Conservation (phyloP, 2,113 vertebrate species). For the Origma solitaria region DNA sequence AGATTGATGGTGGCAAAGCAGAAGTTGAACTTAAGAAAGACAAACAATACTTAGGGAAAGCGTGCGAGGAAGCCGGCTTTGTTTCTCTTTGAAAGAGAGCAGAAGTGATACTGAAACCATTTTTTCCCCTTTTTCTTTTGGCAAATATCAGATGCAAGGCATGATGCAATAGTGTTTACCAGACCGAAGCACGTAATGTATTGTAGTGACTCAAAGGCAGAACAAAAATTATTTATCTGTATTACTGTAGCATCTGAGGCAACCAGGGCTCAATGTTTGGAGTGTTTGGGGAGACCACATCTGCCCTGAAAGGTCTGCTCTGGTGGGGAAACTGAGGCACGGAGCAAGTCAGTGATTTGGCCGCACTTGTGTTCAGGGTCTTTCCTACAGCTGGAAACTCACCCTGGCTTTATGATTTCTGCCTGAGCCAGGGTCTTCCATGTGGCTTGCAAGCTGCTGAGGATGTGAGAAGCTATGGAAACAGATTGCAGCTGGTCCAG, state of each 20-base stretch:
- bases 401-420: neutral
- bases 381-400: neutral
- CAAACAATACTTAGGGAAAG: neutral
- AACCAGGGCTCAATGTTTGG: neutral
- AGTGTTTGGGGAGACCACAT: neutral
- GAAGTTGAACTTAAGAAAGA: neutral
- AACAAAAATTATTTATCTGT: conserved; percentile 13
- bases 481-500: neutral
- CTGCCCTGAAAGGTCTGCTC: neutral
- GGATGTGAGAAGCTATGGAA: neutral
- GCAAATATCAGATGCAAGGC: neutral
- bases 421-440: neutral
- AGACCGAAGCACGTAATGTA: conserved; percentile 22
- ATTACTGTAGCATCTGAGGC: neutral
- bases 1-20: neutral
- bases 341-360: neutral
- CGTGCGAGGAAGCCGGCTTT: neutral
- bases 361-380: neutral
- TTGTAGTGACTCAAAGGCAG: conserved; percentile 37
- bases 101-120: conserved; percentile 11
- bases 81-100: conserved; percentile 1
- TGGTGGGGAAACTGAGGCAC: neutral
- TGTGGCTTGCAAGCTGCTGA: neutral
- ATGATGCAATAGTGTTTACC: conserved; percentile 52
- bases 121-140: neutral